phyloP scores from a whole-genome alignment of 2,797 vertebrate genomes.

The Anguilla anguilla region DNA sequence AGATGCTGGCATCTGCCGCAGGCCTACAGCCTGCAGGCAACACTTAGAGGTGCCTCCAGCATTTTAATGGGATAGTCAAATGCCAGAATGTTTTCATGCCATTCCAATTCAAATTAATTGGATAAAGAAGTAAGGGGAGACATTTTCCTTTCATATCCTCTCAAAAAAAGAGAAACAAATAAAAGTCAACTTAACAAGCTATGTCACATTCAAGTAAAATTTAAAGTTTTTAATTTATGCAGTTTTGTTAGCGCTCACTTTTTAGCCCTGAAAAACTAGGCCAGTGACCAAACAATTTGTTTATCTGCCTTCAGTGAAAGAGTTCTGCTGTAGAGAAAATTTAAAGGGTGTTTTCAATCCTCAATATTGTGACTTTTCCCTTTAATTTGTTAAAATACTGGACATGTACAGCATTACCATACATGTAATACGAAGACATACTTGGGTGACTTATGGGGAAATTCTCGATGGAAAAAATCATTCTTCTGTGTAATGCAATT shows the following conservation, averaged over 20 bases:
- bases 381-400: neutral
- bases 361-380: neutral
- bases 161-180: constrained; percentile 55
- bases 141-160: constrained; percentile 70
- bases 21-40: constrained; percentile 67
- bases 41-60: constrained; percentile 80
- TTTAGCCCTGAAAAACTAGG: neutral
- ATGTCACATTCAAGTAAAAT: constrained; percentile 11
- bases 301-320: constrained; percentile 3
- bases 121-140: constrained; percentile 74
- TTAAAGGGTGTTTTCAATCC: constrained; percentile 20
- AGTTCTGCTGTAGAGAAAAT: constrained; percentile 20
- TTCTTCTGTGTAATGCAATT: neutral
- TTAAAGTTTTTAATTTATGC: constrained; percentile 10
- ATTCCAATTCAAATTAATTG: constrained; percentile 78
- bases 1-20: constrained; percentile 74
- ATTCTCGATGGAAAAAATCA: neutral
- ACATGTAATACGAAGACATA: neutral
- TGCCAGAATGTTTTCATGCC: constrained; percentile 80
- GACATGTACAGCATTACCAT: neutral
- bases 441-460: neutral
- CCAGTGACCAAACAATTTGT: neutral
- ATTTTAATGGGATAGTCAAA: constrained; percentile 84
- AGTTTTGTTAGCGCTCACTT: neutral
- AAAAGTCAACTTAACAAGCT: constrained; percentile 14